A percentile compares a stretch with the other conserved stretches of the same genome.
phyloP scores from a whole-genome alignment of 2,888 invertebrate species.

The Salticus scenicus region DNA sequence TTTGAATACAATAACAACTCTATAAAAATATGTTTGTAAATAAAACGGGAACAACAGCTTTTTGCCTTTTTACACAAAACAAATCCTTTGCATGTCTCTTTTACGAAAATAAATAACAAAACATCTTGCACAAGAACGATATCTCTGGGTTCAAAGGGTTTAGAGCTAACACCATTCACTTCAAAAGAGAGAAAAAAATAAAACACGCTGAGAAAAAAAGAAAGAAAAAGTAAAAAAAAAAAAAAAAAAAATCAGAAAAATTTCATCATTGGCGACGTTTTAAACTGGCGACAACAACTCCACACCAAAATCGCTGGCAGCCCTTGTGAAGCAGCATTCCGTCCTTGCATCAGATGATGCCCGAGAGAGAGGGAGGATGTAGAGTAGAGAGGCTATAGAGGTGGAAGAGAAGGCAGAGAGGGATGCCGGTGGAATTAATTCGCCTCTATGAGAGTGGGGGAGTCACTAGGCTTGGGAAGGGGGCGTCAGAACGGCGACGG shows the following conservation, averaged over 20 bases:
- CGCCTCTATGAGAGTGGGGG: slow-evolving; percentile 57
- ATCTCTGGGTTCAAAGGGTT: not conserved
- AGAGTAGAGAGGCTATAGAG: not conserved
- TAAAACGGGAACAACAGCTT: too few species aligned
- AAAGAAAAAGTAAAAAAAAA: slow-evolving; percentile 13
- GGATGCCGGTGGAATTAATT: slow-evolving; percentile 68
- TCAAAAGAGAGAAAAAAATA: not conserved
- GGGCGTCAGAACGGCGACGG: slow-evolving; percentile 68
- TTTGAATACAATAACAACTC: too few species aligned
- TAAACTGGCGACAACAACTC: slow-evolving; percentile 51
- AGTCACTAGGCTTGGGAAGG: slow-evolving; percentile 3
- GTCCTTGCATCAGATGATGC: slow-evolving; percentile 66
- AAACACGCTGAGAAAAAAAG: not conserved
- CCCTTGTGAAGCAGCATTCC: slow-evolving; percentile 54
- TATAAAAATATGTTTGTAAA: too few species aligned
- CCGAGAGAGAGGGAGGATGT: slow-evolving; percentile 51
- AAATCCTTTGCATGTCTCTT: too few species aligned
- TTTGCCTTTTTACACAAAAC: too few species aligned
- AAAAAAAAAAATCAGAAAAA: not conserved
- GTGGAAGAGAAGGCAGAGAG: not conserved
- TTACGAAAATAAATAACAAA: not conserved
- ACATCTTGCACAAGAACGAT: not conserved
- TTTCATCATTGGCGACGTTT: slow-evolving; percentile 32
- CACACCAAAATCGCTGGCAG: slow-evolving; percentile 43
- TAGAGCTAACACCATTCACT: not conserved